phyloP scores from a whole-genome alignment of 2,797 vertebrate genomes.

The Myotis myotis region DNA sequence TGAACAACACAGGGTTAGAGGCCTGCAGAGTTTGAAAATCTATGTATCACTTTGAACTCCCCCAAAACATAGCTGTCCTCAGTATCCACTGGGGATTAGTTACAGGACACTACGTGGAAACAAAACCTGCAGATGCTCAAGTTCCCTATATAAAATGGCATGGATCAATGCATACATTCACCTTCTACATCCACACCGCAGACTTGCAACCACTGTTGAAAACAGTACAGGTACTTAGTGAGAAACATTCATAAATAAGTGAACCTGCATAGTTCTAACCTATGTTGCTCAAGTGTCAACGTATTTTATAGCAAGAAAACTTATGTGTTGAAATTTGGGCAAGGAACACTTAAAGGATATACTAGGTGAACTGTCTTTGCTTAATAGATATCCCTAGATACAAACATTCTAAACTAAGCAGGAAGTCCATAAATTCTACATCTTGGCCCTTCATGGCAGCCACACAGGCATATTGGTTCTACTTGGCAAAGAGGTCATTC shows the following conservation, averaged over 20 bases:
- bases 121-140: background rate
- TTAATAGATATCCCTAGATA: background rate
- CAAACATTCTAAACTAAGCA: background rate
- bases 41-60: background rate
- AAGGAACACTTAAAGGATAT: background rate
- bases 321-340: background rate
- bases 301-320: background rate
- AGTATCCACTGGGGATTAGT: background rate
- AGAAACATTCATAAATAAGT: background rate
- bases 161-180: background rate
- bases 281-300: background rate
- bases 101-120: background rate
- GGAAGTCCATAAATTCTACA: background rate
- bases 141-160: background rate
- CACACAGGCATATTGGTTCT: fast-evolving
- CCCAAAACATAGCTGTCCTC: background rate
- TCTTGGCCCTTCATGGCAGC: no score
- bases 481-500: background rate
- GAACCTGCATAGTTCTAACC: background rate
- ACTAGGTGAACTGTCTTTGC: background rate
- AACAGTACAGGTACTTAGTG: background rate
- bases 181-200: background rate
- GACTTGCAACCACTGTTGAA: background rate
- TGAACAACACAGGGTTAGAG: background rate
- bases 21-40: background rate